phyloP scores from a whole-genome alignment of 2,113 vertebrate genomes.

The Thamnophis sirtalis region DNA sequence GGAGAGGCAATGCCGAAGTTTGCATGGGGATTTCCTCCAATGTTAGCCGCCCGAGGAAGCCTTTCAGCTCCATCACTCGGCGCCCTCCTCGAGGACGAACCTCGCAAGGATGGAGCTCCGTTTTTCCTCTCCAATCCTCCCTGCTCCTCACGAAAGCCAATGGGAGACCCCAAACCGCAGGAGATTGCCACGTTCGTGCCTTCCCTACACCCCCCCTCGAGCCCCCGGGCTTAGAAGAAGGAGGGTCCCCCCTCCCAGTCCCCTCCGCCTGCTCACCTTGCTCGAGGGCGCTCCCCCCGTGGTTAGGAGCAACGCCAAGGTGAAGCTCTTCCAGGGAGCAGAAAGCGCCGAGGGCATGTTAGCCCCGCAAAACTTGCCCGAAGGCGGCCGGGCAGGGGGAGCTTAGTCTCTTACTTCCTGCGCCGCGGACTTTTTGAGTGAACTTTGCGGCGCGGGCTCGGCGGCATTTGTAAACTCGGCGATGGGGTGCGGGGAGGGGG shows the following conservation, averaged over 20 bases:
- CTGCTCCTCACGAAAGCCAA: neutral
- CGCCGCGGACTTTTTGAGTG: neutral
- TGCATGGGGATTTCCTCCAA: neutral
- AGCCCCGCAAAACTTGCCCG: neutral
- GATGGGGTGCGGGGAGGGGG: fast-evolving
- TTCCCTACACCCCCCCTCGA: neutral
- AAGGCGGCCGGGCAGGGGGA: neutral
- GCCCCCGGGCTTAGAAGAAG: neutral
- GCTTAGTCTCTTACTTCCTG: neutral
- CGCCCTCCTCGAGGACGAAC: neutral
- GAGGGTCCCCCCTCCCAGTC: neutral
- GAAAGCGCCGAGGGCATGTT: neutral
- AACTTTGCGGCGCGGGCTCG: neutral
- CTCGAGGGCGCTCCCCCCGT: constrained; percentile 54
- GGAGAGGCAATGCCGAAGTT: neutral
- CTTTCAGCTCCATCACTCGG: neutral
- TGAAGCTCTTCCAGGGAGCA: constrained; percentile 39
- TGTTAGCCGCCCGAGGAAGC: neutral
- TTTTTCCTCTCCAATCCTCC: neutral
- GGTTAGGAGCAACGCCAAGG: constrained; percentile 58
- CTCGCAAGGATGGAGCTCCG: neutral
- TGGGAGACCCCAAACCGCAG: neutral
- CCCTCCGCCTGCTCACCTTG: constrained; percentile 57
- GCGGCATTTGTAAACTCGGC: constrained; percentile 7
- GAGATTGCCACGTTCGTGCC: neutral